Percentiles rank a stretch among this genome's conserved stretches.
These are phyloP conservation scores for Drosophila chauvacae DNA, from an alignment of 1,140 invertebrate species.

Conservation along the genomic window DNA sequence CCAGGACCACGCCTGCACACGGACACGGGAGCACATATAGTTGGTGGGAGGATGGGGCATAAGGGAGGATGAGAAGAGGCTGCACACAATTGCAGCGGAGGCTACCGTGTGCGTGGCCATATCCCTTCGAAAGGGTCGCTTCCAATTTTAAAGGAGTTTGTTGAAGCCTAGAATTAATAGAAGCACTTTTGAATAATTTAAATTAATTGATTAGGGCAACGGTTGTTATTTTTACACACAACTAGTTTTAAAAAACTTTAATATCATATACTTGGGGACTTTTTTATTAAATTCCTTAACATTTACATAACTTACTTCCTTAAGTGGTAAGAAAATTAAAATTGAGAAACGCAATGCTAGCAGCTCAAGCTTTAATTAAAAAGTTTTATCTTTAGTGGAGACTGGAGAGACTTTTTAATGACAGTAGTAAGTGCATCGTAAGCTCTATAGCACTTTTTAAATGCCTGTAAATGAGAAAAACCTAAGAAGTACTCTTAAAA, in stretches of 20 bases:
- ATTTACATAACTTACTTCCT: background rate
- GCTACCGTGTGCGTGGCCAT: conserved; percentile 2
- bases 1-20: conserved; percentile 31
- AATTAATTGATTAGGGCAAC: background rate
- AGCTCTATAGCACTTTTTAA: background rate
- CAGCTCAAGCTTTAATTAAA: background rate
- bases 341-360: background rate
- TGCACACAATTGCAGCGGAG: conserved; percentile 12
- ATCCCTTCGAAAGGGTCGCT: background rate
- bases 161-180: background rate
- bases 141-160: background rate
- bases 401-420: background rate
- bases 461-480: background rate
- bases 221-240: too few species aligned
- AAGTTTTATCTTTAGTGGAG: background rate
- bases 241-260: background rate
- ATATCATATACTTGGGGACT: background rate
- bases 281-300: background rate
- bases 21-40: conserved; percentile 29
- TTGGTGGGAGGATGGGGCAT: background rate
- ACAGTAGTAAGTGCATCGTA: too few species aligned
- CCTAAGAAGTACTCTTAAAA: background rate
- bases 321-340: background rate
- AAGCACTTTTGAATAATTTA: background rate
- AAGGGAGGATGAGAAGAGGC: conserved; percentile 21